Evolutionary conservation across 2,113 vertebrate species (phyloP).

Genomic region (Anoplopoma fimbria): DNA sequence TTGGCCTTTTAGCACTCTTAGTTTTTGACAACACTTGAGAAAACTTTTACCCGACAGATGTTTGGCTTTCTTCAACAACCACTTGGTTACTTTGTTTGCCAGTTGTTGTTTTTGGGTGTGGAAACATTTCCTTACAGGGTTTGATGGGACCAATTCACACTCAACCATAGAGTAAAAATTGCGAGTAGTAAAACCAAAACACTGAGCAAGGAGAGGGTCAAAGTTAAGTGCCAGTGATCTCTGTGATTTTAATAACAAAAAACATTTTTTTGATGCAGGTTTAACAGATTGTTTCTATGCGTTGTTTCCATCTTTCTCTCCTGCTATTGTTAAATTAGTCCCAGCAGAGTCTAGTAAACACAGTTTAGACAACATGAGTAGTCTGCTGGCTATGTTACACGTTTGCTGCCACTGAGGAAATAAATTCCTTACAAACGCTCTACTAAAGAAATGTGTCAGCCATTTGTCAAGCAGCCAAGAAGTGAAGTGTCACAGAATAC

Average conservation of each 20-base stretch:
- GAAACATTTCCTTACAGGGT: background rate
- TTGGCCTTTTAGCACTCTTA: too few species aligned
- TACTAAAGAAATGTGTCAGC: background rate
- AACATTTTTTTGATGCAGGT: background rate
- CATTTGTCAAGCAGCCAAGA: background rate
- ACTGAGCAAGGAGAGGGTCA: background rate
- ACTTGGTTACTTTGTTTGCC: background rate
- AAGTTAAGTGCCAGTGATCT: background rate
- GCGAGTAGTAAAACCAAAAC: background rate
- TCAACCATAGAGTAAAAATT: background rate
- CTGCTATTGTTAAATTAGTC: background rate
- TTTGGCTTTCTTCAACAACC: background rate
- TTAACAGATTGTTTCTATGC: background rate
- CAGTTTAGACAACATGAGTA: background rate
- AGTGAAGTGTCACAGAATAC: background rate
- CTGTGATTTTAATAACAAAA: background rate
- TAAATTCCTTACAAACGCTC: background rate
- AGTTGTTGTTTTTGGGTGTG: background rate
- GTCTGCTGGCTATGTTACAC: background rate
- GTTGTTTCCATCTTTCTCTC: background rate
- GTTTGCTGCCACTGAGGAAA: background rate
- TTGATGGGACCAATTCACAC: background rate
- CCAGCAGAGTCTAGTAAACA: background rate
- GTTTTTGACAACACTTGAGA: background rate
- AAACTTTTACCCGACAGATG: background rate